These are phyloP conservation scores for Tryphoninae sp. DNA, from an alignment of 2,888 invertebrate species.

Conservation along the genomic window DNA sequence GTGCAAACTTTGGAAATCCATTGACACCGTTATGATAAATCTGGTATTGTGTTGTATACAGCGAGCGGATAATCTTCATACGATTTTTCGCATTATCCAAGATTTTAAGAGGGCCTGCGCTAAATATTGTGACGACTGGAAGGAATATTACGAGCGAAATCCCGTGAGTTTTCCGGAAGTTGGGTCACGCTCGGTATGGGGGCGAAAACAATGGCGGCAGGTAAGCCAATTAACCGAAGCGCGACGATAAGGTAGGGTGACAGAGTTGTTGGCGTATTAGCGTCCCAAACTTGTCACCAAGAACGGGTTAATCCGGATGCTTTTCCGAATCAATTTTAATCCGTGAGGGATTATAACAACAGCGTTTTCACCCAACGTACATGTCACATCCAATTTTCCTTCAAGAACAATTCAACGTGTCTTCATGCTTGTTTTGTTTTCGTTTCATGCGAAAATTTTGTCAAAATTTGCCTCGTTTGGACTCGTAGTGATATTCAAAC, in stretches of 20 bases:
- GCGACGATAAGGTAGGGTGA: conserved; percentile 45
- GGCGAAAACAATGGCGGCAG: conserved; percentile 61
- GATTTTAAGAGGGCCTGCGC: conserved; percentile 49
- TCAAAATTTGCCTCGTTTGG: background rate
- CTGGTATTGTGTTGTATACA: conserved; percentile 45
- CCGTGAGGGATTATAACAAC: background rate
- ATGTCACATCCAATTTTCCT: background rate
- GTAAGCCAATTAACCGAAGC: conserved; percentile 64
- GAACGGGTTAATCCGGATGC: conserved; percentile 37
- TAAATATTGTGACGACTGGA: conserved; percentile 65
- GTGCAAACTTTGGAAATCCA: background rate
- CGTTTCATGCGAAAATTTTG: conserved; percentile 39
- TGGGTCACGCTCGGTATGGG: conserved; percentile 38
- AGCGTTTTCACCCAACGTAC: background rate
- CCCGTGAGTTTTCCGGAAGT: conserved; percentile 42
- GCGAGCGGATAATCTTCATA: conserved; percentile 44
- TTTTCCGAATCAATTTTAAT: conserved; percentile 38
- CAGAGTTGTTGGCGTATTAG: conserved; percentile 9
- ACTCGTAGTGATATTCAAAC: background rate
- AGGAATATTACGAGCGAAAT: conserved; percentile 37
- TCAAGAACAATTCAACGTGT: conserved; percentile 34
- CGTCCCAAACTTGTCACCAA: background rate
- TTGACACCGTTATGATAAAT: conserved; percentile 40
- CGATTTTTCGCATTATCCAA: conserved; percentile 47
- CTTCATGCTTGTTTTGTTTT: conserved; percentile 18